These are phyloP conservation scores for Anableps anableps DNA, from an alignment of 2,797 vertebrate species.

Conservation along the genomic window DNA sequence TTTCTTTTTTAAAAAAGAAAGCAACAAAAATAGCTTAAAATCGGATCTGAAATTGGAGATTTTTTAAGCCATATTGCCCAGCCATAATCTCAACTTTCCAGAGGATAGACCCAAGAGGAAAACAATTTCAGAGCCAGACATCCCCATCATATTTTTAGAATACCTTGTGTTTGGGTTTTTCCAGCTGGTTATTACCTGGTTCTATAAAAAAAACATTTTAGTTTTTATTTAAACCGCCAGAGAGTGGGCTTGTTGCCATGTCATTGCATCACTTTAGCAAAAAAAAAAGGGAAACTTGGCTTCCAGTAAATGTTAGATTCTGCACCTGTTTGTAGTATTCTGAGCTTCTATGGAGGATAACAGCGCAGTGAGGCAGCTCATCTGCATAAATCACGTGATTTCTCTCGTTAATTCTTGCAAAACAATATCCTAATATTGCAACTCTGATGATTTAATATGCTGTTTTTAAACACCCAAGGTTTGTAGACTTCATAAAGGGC, in stretches of 20 bases:
- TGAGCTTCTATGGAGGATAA: background rate
- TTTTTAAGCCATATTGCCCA: too few species aligned
- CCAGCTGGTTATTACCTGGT: background rate
- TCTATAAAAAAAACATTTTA: background rate
- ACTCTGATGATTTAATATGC: background rate
- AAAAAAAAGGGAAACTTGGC: background rate
- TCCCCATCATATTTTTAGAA: background rate
- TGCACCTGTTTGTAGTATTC: background rate
- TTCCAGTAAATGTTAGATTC: background rate
- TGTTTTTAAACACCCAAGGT: background rate
- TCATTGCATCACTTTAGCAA: background rate
- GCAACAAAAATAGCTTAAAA: too few species aligned
- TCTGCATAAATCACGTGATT: too few species aligned
- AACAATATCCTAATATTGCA: background rate
- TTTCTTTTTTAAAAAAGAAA: too few species aligned
- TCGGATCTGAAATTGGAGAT: too few species aligned
- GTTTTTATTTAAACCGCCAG: background rate
- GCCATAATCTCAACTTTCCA: too few species aligned
- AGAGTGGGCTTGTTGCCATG: background rate
- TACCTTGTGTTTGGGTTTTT: background rate
- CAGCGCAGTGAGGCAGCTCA: too few species aligned
- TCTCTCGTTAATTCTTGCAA: background rate
- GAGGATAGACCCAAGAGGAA: background rate
- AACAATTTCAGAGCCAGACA: background rate
- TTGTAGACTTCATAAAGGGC: background rate